phyloP scores from a whole-genome alignment of 2,888 invertebrate species.

The Bombylius major region DNA sequence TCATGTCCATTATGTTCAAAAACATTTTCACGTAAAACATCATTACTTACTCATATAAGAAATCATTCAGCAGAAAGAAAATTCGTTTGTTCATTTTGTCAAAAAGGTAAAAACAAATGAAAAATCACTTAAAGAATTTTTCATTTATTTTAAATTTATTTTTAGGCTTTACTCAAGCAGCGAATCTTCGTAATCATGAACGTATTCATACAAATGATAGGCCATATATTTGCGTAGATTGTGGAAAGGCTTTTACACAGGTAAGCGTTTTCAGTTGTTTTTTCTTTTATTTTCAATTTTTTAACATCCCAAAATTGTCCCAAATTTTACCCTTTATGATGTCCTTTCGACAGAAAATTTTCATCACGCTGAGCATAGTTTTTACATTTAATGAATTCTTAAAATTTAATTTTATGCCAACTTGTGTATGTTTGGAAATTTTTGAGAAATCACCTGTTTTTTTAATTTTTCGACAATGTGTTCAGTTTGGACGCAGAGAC shows the following conservation, averaged over 20 bases:
- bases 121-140: not conserved
- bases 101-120: slow-evolving; percentile 29
- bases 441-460: too few species aligned
- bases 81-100: slow-evolving; percentile 35
- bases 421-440: too few species aligned
- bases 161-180: slow-evolving; percentile 36
- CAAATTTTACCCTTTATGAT: too few species aligned
- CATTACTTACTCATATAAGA: slow-evolving; percentile 36
- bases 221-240: slow-evolving; percentile 35
- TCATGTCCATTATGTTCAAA: slow-evolving; percentile 37
- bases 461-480: too few species aligned
- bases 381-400: too few species aligned
- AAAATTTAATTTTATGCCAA: too few species aligned
- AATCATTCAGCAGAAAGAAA: slow-evolving; percentile 38
- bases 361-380: too few species aligned
- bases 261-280: slow-evolving; percentile 12
- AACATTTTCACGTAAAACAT: slow-evolving; percentile 37
- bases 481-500: too few species aligned
- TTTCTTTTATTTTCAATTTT: not conserved
- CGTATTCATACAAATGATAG: slow-evolving; percentile 38
- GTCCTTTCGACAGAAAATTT: too few species aligned
- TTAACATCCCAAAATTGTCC: too few species aligned
- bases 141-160: not conserved
- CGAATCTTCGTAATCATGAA: slow-evolving; percentile 37
- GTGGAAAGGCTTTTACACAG: slow-evolving; percentile 38